A percentile compares a stretch with the other conserved stretches of the same genome.
These are phyloP conservation scores for Epirrita christyi DNA, from an alignment of 2,888 invertebrate species.

Conservation along the genomic window DNA sequence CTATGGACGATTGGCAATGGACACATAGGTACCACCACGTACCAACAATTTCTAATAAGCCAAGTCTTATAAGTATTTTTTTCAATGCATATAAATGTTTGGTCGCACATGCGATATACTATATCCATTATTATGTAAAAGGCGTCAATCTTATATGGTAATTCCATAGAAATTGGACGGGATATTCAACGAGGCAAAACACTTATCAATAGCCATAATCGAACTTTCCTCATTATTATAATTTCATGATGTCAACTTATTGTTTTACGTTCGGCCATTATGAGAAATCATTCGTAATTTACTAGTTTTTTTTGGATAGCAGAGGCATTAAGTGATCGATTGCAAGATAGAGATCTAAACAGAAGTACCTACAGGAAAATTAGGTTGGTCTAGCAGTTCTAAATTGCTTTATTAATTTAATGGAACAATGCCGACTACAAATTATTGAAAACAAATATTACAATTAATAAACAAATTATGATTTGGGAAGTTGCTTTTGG, in stretches of 20 bases:
- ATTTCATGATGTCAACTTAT: conserved; percentile 46
- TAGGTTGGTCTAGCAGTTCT: conserved; percentile 16
- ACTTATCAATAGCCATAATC: conserved; percentile 47
- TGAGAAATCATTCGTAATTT: conserved; percentile 46
- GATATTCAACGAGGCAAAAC: conserved; percentile 10
- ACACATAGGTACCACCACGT: not conserved
- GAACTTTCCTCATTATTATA: conserved; percentile 48
- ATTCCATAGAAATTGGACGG: not conserved
- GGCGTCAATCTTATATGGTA: not conserved
- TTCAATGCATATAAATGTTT: too few relatives aligned
- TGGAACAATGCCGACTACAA: too few relatives aligned
- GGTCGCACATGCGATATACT: too few relatives aligned
- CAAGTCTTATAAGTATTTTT: not conserved
- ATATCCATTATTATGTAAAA: too few relatives aligned
- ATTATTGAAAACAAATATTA: conserved; percentile 8
- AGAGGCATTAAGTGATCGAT: conserved; percentile 51
- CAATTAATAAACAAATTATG: not conserved
- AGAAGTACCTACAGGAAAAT: conserved; percentile 31
- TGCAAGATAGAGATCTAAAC: conserved; percentile 57
- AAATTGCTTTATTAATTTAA: conserved; percentile 25
- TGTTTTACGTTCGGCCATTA: conserved; percentile 54
- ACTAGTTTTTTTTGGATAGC: conserved; percentile 1
- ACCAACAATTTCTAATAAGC: not conserved
- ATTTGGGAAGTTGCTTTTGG: conserved; percentile 54
- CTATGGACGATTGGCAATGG: conserved; percentile 25